Evolutionary conservation across 2,888 invertebrate genomes (phyloP).

Genomic region (Poecilobothrus nobilitatus): DNA sequence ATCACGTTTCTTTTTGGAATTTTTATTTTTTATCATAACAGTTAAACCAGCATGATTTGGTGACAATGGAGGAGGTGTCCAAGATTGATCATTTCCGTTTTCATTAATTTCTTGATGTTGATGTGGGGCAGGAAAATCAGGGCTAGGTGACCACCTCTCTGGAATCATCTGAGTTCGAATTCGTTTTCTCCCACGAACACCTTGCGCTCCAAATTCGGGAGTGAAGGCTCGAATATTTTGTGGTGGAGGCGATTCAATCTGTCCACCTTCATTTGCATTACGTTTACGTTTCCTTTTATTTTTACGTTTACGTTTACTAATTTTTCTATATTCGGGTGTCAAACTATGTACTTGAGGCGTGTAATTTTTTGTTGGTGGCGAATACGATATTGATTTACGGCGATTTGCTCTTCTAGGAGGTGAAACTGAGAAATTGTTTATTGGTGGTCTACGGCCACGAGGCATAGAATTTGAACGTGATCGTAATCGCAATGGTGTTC

Average conservation of each 20-base stretch:
- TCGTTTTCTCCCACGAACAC: not conserved
- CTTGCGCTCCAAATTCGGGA: not conserved
- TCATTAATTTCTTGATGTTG: constrained; percentile 32
- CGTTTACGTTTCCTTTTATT: constrained; percentile 15
- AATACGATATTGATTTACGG: constrained; percentile 24
- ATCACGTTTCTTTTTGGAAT: constrained; percentile 34
- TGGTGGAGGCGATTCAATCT: constrained; percentile 14
- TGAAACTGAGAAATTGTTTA: not conserved
- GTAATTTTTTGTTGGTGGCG: constrained; percentile 25
- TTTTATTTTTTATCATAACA: constrained; percentile 38
- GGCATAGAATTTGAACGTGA: constrained; percentile 33
- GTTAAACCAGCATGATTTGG: constrained; percentile 26
- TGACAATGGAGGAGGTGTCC: constrained; percentile 54
- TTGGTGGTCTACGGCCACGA: not conserved
- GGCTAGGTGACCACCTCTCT: constrained; percentile 50
- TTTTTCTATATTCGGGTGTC: not conserved
- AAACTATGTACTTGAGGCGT: not conserved
- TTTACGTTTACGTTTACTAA: not conserved
- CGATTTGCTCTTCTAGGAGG: constrained; percentile 17
- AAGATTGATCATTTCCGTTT: constrained; percentile 43
- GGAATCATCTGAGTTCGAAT: constrained; percentile 28
- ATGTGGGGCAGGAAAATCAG: constrained; percentile 39
- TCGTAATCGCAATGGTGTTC: constrained; percentile 30
- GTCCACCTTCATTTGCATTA: constrained; percentile 2
- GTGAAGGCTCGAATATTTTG: constrained; percentile 14